phyloP scores from a whole-genome alignment of 2,888 invertebrate genomes.

The Deilephila elpenor region DNA sequence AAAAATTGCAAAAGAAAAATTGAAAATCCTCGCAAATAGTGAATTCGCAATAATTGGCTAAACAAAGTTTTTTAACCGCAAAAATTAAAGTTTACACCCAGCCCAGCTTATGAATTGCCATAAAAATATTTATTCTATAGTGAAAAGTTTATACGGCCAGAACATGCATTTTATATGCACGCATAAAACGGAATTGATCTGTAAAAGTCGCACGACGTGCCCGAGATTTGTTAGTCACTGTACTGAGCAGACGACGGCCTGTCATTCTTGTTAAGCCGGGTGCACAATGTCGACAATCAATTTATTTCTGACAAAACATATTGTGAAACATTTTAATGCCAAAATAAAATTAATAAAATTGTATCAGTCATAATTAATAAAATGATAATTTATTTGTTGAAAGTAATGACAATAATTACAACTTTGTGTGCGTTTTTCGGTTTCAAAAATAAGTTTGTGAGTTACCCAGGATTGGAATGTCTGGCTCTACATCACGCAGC shows the following conservation, averaged over 20 bases:
- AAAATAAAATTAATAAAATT: too few relatives aligned
- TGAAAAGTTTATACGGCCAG: slow-evolving; percentile 23
- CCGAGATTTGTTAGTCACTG: slow-evolving; percentile 36
- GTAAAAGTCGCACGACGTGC: slow-evolving; percentile 43
- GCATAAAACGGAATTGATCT: slow-evolving; percentile 44
- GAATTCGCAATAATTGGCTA: not conserved
- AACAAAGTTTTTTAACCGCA: not conserved
- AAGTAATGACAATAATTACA: too few relatives aligned
- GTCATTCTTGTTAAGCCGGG: slow-evolving; percentile 38
- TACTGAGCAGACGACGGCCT: slow-evolving; percentile 26
- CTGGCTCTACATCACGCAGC: too few relatives aligned
- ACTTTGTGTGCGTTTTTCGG: too few relatives aligned
- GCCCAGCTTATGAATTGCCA: not conserved
- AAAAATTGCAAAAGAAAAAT: not conserved
- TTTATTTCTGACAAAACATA: not conserved
- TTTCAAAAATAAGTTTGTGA: too few relatives aligned
- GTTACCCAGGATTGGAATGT: too few relatives aligned
- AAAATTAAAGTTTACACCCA: not conserved
- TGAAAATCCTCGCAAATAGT: not conserved
- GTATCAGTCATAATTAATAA: too few relatives aligned
- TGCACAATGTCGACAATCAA: slow-evolving; percentile 29
- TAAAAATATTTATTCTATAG: slow-evolving; percentile 23
- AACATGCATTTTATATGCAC: slow-evolving; percentile 40
- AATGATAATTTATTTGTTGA: too few relatives aligned
- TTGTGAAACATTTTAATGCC: not conserved